Base-by-base conservation (phyloP, 2,113 vertebrate genomes). In the Poecile atricapillus region DNA sequence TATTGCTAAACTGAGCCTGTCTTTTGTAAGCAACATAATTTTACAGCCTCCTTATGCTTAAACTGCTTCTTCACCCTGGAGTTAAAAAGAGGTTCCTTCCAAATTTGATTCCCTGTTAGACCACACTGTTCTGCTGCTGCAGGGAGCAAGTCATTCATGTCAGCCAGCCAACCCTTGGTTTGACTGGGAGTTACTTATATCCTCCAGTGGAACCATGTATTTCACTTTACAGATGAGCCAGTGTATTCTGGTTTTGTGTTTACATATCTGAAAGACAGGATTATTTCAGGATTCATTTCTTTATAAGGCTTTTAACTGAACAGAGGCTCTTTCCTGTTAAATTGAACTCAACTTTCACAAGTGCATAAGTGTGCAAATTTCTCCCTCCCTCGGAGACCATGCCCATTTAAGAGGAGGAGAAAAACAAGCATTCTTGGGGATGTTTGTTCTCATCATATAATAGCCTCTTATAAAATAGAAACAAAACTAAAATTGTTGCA, bases 231-330 rank as follows among this genome's bases (percentile, higher is more conserved):
- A 81, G 73, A 78, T 35, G 53, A 85, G 62, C 68, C n/a, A 75
- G 30, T 81, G 53, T n/a, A 27, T 88, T 83, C 89, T 83, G 18
- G 30, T 28, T 89, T 53, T 84, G 35, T 93, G 50, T 83, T 92
- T 89, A 43, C 28, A 5, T 69, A 53, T 59, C 53, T 60, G 44
- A 79, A 76, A 63, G 15, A 18, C 27, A 11, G 39, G 13, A 79
- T 92, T 89, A 47, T 89, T 81, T 69, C 35, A 73, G 31, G 25
- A 73, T 75, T 94, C 31, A n/a, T 85, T 87, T 93, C 87, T 93
- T 91, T 82, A 65, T 76, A 59, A 83, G 85, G 53, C 52, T 73
- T 77, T 91, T 52, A 55, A 70, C 27, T 63, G 52, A 86, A 59
- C 24, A 9, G 65, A 58, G 33, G 22, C 39, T 78, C 83, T 93